phyloP scores from a whole-genome alignment of 1,140 invertebrate species.

The Xylocopa sonorina region DNA sequence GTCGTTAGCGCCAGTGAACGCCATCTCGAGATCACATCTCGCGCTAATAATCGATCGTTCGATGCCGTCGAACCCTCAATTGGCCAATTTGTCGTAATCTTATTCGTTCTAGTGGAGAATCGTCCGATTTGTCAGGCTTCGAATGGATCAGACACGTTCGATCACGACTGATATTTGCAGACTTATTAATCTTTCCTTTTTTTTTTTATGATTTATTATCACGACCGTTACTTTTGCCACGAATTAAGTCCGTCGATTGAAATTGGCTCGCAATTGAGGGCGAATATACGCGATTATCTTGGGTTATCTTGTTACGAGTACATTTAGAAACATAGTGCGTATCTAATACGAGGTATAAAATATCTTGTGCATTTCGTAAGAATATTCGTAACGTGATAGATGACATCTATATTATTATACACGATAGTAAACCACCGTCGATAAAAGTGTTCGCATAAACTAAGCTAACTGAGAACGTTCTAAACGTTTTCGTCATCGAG shows the following conservation, averaged over 20 bases:
- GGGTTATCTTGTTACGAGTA: slow-evolving; percentile 38
- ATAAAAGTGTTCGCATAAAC: neutral
- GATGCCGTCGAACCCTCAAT: slow-evolving; percentile 3
- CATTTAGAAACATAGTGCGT: slow-evolving; percentile 62
- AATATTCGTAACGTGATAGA: slow-evolving; percentile 42
- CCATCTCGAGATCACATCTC: slow-evolving; percentile 14
- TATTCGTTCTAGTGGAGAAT: neutral
- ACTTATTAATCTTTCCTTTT: too few species aligned
- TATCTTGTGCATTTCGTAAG: slow-evolving; percentile 65
- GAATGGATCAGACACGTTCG: neutral
- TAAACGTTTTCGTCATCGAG: neutral
- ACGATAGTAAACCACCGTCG: neutral
- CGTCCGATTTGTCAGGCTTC: neutral
- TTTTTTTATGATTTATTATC: too few species aligned
- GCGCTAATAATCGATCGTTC: neutral
- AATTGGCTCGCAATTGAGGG: slow-evolving; percentile 17
- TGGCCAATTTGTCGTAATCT: neutral
- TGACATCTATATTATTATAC: slow-evolving; percentile 33
- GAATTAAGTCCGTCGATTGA: neutral
- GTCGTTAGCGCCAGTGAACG: slow-evolving; percentile 36
- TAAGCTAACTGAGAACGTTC: neutral
- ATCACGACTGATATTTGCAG: neutral
- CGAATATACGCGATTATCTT: slow-evolving; percentile 5
- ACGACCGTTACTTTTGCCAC: too few species aligned
- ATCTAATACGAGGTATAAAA: slow-evolving; percentile 66